Evolutionary conservation across 2,888 invertebrate genomes (phyloP).

Genomic region (Cheilosia vernalis): DNA sequence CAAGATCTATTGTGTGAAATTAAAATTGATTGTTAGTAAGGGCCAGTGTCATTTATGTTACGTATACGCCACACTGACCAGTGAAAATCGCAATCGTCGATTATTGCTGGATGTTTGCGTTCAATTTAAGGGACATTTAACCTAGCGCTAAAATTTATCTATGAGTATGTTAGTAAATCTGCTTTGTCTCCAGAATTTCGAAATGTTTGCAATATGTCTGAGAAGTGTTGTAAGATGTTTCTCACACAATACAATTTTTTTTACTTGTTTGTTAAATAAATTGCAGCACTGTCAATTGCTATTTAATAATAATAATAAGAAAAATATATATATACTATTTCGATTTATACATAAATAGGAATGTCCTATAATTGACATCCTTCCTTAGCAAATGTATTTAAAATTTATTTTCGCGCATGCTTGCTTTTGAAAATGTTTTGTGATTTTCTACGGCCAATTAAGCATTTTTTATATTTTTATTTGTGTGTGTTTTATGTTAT

Average conservation of each 20-base stretch:
- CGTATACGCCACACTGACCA: slow-evolving; percentile 8
- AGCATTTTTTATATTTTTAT: background rate
- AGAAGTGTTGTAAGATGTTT: background rate
- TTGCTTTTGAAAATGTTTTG: slow-evolving; percentile 13
- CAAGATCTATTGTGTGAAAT: too few relatives aligned
- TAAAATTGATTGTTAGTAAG: too few relatives aligned
- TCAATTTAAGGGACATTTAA: too few relatives aligned
- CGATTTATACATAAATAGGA: slow-evolving; percentile 24
- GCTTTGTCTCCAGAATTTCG: too few relatives aligned
- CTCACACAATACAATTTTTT: background rate
- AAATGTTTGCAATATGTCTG: background rate
- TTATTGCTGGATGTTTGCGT: too few relatives aligned
- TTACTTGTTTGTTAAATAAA: slow-evolving; percentile 26
- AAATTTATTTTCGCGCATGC: slow-evolving; percentile 41
- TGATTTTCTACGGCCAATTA: slow-evolving; percentile 44
- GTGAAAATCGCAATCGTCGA: background rate
- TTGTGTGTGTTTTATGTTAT: background rate
- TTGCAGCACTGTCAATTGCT: slow-evolving; percentile 51
- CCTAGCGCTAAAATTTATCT: too few relatives aligned
- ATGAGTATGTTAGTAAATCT: too few relatives aligned
- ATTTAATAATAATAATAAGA: slow-evolving; percentile 74
- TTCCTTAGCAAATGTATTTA: slow-evolving; percentile 21
- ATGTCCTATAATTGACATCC: slow-evolving; percentile 30
- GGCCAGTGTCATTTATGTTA: background rate
- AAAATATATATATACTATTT: slow-evolving; percentile 48